Evolutionary conservation across 2,888 invertebrate species (phyloP).

Genomic region (Stenolophus ochropezus): DNA sequence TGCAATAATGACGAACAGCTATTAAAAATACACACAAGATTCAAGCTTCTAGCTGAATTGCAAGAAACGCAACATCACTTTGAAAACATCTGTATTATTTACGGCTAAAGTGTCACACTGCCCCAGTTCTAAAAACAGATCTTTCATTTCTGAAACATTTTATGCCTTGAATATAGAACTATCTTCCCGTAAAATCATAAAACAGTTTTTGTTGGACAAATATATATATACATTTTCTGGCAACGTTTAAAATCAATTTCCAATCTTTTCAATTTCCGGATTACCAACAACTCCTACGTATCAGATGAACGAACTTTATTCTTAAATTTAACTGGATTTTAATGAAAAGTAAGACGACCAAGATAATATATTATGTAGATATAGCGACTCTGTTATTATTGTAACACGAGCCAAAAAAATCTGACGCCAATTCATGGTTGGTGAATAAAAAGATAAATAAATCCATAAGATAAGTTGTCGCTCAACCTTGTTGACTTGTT

Average conservation of each 20-base stretch:
- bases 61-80: constrained; percentile 44
- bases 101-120: constrained; percentile 6
- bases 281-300: constrained; percentile 21
- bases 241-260: constrained; percentile 3
- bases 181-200: background rate
- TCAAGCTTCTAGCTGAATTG: constrained; percentile 40
- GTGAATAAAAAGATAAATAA: constrained; percentile 35
- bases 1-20: constrained; percentile 55
- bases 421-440: constrained; percentile 23
- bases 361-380: constrained; percentile 13
- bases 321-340: constrained; percentile 3
- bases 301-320: constrained; percentile 30
- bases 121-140: constrained; percentile 43
- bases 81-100: constrained; percentile 14
- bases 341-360: constrained; percentile 6
- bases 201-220: constrained; percentile 23
- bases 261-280: constrained; percentile 23
- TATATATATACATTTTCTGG: constrained; percentile 14
- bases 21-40: constrained; percentile 52
- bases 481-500: constrained; percentile 6
- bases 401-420: constrained; percentile 46
- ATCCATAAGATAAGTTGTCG: background rate
- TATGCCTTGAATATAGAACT: background rate
- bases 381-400: background rate
- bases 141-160: constrained; percentile 20